Conservation (phyloP, 2,888 invertebrate species). For the Cephus spinipes region DNA sequence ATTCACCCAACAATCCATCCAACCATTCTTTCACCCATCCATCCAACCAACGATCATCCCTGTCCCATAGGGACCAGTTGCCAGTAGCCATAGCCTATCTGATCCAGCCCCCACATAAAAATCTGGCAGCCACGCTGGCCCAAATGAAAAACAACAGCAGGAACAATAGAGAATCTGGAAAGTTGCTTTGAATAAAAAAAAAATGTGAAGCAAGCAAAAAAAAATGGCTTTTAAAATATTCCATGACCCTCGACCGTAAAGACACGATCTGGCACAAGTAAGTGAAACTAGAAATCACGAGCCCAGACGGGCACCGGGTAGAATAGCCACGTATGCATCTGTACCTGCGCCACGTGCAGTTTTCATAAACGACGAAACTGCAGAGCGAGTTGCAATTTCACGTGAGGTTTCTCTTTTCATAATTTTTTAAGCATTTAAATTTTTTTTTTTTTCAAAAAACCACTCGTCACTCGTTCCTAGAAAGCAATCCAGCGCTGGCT, state of each 20-base stretch:
- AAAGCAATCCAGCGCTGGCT: neutral
- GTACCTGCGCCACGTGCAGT: neutral
- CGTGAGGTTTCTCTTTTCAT: neutral
- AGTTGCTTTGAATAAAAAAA: neutral
- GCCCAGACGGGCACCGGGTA: neutral
- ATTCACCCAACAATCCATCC: too few relatives aligned
- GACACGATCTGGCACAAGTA: neutral
- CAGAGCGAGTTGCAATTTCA: neutral
- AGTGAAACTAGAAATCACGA: neutral
- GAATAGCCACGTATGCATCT: neutral
- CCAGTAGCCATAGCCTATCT: too few relatives aligned
- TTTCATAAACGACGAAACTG: neutral
- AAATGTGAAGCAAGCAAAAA: neutral
- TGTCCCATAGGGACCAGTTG: neutral
- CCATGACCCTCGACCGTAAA: neutral
- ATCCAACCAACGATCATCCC: neutral
- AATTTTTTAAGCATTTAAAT: neutral
- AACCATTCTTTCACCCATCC: too few relatives aligned
- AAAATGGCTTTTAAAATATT: neutral
- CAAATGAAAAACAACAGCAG: too few relatives aligned
- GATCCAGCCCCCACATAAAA: neutral
- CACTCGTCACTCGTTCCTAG: neutral
- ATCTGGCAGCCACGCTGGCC: neutral
- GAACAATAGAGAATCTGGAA: neutral
- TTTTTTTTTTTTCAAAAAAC: neutral